phyloP scores from a whole-genome alignment of 2,888 invertebrate genomes.

The Gisinianus flammeolus region DNA sequence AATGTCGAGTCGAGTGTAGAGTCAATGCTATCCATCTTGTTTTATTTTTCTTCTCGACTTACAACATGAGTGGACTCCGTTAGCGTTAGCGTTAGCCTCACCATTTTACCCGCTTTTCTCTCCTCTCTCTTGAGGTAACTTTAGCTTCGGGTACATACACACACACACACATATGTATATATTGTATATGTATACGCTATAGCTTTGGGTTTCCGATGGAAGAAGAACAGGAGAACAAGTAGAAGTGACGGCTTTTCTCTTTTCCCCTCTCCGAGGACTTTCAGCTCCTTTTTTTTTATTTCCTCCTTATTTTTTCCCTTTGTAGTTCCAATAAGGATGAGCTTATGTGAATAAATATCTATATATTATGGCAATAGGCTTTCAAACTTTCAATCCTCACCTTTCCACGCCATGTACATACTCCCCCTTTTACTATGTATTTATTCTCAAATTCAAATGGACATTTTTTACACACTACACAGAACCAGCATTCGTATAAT shows the following conservation, averaged over 20 bases:
- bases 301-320: not conserved
- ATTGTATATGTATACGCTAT: not conserved
- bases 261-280: not conserved
- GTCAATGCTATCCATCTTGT: slow-evolving; percentile 27
- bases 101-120: not conserved
- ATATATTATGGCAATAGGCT: too few relatives aligned
- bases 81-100: not conserved
- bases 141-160: not conserved
- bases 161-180: not conserved
- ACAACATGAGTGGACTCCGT: slow-evolving; percentile 13
- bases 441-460: too few relatives aligned
- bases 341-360: too few relatives aligned
- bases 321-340: too few relatives aligned
- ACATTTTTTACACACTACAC: too few relatives aligned
- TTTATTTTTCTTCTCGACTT: slow-evolving; percentile 29
- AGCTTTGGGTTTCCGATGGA: not conserved
- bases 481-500: too few relatives aligned
- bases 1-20: not conserved
- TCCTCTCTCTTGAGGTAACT: slow-evolving; percentile 18
- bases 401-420: too few relatives aligned
- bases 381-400: too few relatives aligned
- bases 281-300: slow-evolving; percentile 3
- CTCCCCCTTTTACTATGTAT: too few relatives aligned
- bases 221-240: too few relatives aligned
- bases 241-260: slow-evolving; percentile 18